These are phyloP conservation scores for Monochamus saltuarius DNA, from an alignment of 1,140 invertebrate genomes.

Conservation along the genomic window DNA sequence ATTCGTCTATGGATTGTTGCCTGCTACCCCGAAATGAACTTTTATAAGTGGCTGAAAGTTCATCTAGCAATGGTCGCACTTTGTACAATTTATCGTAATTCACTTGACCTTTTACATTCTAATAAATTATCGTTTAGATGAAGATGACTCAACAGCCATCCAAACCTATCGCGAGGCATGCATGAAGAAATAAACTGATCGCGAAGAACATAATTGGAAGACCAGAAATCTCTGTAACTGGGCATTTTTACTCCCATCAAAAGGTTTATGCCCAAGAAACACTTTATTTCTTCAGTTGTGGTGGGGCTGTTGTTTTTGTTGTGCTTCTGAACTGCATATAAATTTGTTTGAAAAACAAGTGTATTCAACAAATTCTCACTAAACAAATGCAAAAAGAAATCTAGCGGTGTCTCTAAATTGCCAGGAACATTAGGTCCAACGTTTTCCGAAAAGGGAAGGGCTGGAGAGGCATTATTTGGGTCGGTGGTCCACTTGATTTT, in stretches of 20 bases:
- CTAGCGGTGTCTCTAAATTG: too few relatives aligned
- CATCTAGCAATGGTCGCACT: slow-evolving; percentile 43
- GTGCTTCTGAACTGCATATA: not conserved
- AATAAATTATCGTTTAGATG: slow-evolving; percentile 18
- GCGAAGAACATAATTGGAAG: not conserved
- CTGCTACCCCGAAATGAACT: slow-evolving; percentile 26
- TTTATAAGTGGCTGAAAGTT: slow-evolving; percentile 30
- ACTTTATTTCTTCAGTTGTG: slow-evolving; percentile 9
- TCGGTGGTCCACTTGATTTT: too few relatives aligned
- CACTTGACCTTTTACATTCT: slow-evolving; percentile 16
- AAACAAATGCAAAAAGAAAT: too few relatives aligned
- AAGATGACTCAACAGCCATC: slow-evolving; percentile 1
- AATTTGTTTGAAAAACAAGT: slow-evolving; percentile 18
- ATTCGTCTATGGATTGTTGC: slow-evolving; percentile 42
- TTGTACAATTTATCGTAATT: slow-evolving; percentile 52
- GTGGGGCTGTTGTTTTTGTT: not conserved
- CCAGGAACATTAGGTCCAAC: too few relatives aligned
- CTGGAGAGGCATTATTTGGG: too few relatives aligned
- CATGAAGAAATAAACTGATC: slow-evolving; percentile 3
- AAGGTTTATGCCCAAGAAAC: slow-evolving; percentile 18
- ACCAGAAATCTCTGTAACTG: slow-evolving; percentile 11
- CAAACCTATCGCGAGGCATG: slow-evolving; percentile 16
- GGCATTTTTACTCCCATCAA: slow-evolving; percentile 12
- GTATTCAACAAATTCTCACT: too few relatives aligned
- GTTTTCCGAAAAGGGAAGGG: too few relatives aligned